Evolutionary conservation across 1,140 invertebrate genomes (phyloP).

Genomic region (Sarcophaga bullata): DNA sequence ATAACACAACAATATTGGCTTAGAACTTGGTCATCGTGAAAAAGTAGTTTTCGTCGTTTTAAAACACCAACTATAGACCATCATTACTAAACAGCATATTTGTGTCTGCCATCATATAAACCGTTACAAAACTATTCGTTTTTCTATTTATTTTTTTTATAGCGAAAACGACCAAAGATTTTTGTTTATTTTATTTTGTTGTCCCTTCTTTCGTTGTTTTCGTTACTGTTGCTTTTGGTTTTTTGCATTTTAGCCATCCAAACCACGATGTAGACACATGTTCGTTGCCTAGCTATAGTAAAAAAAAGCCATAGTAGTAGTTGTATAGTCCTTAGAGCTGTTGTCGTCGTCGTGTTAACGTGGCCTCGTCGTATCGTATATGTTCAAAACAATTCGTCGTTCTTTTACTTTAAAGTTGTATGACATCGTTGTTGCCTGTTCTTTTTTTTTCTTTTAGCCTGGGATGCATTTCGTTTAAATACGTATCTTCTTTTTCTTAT

Average conservation of each 20-base stretch:
- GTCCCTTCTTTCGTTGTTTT: background rate
- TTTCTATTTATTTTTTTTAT: slow-evolving; percentile 19
- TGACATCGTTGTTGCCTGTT: slow-evolving; percentile 11
- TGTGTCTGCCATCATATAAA: slow-evolving; percentile 29
- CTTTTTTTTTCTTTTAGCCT: slow-evolving; percentile 5
- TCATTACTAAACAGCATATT: background rate
- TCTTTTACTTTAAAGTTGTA: slow-evolving; percentile 21
- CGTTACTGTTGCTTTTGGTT: background rate
- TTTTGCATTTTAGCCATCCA: background rate
- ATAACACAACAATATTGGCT: too few relatives aligned
- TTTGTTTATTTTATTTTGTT: background rate
- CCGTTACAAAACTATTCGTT: slow-evolving; percentile 30
- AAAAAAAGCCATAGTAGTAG: background rate
- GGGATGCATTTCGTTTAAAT: slow-evolving; percentile 18
- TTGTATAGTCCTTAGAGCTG: background rate
- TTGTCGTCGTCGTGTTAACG: slow-evolving; percentile 4
- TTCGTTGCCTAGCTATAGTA: background rate
- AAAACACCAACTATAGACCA: background rate
- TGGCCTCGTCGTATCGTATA: background rate
- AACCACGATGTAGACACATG: slow-evolving; percentile 8
- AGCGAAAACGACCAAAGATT: background rate
- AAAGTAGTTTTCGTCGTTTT: background rate
- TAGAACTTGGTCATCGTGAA: background rate
- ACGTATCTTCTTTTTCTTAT: background rate
- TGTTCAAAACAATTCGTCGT: slow-evolving; percentile 7